Percentiles rank a stretch among this genome's conserved stretches.
phyloP scores from a whole-genome alignment of 2,113 vertebrate genomes.

The Sinocyclocheilus anophthalmus region DNA sequence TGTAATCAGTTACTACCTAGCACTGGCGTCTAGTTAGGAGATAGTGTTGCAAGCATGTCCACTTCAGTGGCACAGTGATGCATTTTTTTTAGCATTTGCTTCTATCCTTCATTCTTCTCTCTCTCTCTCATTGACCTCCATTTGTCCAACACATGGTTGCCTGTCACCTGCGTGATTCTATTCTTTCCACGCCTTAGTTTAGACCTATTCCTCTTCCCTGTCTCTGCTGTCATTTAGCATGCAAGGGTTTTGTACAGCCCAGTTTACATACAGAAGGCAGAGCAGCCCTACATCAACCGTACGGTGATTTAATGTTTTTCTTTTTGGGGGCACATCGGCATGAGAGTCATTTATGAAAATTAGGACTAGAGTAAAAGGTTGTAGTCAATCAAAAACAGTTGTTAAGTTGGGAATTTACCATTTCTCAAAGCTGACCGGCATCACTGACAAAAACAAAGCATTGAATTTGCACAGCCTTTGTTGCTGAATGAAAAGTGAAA shows the following conservation, averaged over 20 bases:
- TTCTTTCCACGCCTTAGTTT: too few species aligned
- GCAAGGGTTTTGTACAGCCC: slow-evolving; percentile 60
- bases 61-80: not conserved
- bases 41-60: not conserved
- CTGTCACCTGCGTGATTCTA: not conserved
- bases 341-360: not conserved
- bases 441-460: too few species aligned
- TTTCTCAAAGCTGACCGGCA: not conserved
- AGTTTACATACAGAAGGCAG: slow-evolving; percentile 56
- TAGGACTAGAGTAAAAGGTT: not conserved
- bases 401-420: not conserved
- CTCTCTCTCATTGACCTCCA: not conserved
- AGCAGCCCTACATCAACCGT: slow-evolving; percentile 62
- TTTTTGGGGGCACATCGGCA: not conserved
- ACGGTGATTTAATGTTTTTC: slow-evolving; percentile 52
- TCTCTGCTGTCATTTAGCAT: slow-evolving; percentile 65
- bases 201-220: slow-evolving; percentile 45
- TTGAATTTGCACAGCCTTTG: too few species aligned
- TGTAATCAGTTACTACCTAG: not conserved
- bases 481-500: too few species aligned
- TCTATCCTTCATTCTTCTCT: not conserved
- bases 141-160: slow-evolving; percentile 1
- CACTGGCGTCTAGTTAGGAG: not conserved
- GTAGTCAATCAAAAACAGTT: not conserved
- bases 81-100: not conserved